phyloP scores from a whole-genome alignment of 2,113 vertebrate genomes.

The Notothenia rossii region DNA sequence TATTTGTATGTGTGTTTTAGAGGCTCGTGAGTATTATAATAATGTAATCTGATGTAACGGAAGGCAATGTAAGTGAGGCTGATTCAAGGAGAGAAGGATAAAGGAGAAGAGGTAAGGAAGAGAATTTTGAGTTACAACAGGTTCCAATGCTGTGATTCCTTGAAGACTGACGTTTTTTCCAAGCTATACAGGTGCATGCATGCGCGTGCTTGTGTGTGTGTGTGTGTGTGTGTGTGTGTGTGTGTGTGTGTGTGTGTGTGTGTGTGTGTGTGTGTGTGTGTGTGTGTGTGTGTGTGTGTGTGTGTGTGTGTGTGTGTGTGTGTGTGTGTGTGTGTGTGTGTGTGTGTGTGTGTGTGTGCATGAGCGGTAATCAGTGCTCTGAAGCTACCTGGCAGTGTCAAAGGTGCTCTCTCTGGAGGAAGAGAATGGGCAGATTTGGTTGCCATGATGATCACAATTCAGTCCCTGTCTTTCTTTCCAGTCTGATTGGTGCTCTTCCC shows the following conservation, averaged over 20 bases:
- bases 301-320: background rate
- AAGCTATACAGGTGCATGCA: too few species aligned
- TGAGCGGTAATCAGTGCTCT: conserved; percentile 27
- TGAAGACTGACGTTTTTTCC: background rate
- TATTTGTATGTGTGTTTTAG: conserved; percentile 23
- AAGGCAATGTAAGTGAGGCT: conserved; percentile 58
- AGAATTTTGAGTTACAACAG: conserved; percentile 17
- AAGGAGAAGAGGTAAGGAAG: conserved; percentile 24
- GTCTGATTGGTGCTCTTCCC: background rate
- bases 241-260: background rate
- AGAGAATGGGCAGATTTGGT: conserved; percentile 46
- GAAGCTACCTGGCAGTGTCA: conserved; percentile 25
- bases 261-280: background rate
- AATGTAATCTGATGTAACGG: conserved; percentile 81
- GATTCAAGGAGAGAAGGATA: conserved; percentile 27
- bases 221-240: background rate
- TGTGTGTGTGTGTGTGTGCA: background rate
- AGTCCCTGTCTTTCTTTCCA: conserved; percentile 3
- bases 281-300: background rate
- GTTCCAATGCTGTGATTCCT: conserved; percentile 29
- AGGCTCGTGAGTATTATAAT: conserved; percentile 50
- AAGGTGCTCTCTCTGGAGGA: conserved; percentile 36
- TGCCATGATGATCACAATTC: conserved; percentile 47
- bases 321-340: background rate
- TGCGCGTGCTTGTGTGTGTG: background rate